Evolutionary conservation across 2,888 invertebrate species (phyloP).

Genomic region (Drosophila tripunctata): DNA sequence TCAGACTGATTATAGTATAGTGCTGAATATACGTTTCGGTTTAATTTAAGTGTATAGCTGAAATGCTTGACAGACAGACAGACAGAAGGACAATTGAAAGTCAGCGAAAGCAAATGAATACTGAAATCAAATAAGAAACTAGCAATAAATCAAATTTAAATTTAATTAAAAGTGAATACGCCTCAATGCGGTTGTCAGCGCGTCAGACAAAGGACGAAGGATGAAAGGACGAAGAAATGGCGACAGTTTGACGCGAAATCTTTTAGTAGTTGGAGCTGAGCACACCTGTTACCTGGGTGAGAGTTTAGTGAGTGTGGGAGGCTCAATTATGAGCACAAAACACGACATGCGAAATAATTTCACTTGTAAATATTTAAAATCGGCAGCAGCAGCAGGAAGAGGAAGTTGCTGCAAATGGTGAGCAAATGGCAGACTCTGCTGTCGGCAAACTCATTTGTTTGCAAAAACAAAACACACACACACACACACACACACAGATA

Average conservation of each 20-base stretch:
- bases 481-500: conserved; percentile 13
- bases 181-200: conserved; percentile 24
- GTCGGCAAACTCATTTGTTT: conserved; percentile 63
- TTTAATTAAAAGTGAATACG: conserved; percentile 68
- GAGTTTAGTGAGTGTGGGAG: conserved; percentile 45
- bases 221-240: neutral
- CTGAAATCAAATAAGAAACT: conserved; percentile 52
- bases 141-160: conserved; percentile 71
- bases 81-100: conserved; percentile 64
- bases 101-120: conserved; percentile 44
- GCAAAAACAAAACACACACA: conserved; percentile 50
- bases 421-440: conserved; percentile 23
- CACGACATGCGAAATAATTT: conserved; percentile 60
- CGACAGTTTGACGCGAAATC: neutral
- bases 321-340: conserved; percentile 40
- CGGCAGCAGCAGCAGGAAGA: neutral
- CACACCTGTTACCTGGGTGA: conserved; percentile 63
- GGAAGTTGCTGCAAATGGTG: neutral
- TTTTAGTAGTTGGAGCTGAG: neutral
- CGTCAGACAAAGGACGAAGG: neutral
- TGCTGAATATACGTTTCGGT: conserved; percentile 1
- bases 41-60: too few species aligned
- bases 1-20: neutral
- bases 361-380: conserved; percentile 68
- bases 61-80: conserved; percentile 5